These are phyloP conservation scores for Eufriesea mexicana DNA, from an alignment of 1,140 invertebrate species.

Conservation along the genomic window DNA sequence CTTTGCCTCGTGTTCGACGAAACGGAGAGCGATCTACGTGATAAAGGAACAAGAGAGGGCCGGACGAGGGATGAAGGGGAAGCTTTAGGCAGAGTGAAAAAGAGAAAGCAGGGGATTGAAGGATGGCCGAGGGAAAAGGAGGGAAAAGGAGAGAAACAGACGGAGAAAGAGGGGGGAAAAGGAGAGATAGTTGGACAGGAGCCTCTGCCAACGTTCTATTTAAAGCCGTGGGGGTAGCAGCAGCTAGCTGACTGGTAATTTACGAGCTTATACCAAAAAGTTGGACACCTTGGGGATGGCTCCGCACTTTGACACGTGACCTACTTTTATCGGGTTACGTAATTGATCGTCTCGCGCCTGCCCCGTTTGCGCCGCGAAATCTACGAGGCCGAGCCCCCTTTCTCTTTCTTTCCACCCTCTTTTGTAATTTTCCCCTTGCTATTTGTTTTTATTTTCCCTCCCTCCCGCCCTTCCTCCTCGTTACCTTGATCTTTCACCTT, in stretches of 20 bases:
- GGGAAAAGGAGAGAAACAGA: conserved; percentile 29
- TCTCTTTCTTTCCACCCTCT: conserved; percentile 24
- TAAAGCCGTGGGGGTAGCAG: conserved; percentile 73
- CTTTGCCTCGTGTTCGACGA: conserved; percentile 42
- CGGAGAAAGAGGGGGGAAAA: conserved; percentile 12
- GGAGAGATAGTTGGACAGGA: conserved; percentile 66
- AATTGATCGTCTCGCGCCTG: conserved; percentile 75
- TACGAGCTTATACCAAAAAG: conserved; percentile 79
- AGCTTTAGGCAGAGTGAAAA: conserved; percentile 23
- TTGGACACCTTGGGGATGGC: conserved; percentile 79
- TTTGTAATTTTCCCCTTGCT: conserved; percentile 23
- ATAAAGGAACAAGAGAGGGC: conserved; percentile 8
- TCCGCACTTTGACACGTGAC: conserved; percentile 80
- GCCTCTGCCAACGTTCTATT: conserved; percentile 79
- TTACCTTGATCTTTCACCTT: neutral
- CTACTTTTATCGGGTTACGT: conserved; percentile 80
- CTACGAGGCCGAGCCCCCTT: conserved; percentile 35
- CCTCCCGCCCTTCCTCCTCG: neutral
- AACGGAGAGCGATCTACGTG: conserved; percentile 49
- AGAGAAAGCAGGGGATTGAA: conserved; percentile 13
- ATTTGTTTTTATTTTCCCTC: conserved; percentile 1
- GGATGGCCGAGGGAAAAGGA: conserved; percentile 14
- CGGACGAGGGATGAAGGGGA: conserved; percentile 38
- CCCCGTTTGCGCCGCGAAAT: conserved; percentile 47
- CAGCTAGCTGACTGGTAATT: conserved; percentile 74